Percentiles rank a stretch among this genome's conserved stretches.
phyloP scores from a whole-genome alignment of 2,888 invertebrate genomes.

The Congeria kusceri region DNA sequence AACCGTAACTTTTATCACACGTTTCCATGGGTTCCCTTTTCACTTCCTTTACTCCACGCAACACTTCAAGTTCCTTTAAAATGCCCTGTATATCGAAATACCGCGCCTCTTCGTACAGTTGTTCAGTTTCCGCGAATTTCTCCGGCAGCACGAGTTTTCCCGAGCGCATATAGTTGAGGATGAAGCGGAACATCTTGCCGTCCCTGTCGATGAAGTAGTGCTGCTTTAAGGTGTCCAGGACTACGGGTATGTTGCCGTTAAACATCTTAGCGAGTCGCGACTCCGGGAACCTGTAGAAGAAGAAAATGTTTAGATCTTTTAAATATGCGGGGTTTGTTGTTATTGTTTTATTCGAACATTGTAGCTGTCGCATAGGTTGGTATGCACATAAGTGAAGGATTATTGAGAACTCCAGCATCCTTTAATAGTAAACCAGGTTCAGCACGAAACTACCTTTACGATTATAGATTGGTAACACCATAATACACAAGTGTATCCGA shows the following conservation, averaged over 20 bases:
- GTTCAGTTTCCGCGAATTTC: slow-evolving; percentile 94
- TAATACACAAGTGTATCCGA: too few species aligned
- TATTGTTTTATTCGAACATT: too few species aligned
- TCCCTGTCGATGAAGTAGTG: slow-evolving; percentile 99
- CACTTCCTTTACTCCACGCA: slow-evolving; percentile 61
- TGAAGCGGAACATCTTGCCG: slow-evolving; percentile 98
- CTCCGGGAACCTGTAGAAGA: slow-evolving; percentile 92
- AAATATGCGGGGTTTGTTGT: too few species aligned
- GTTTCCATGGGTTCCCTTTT: slow-evolving; percentile 70
- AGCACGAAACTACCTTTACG: too few species aligned
- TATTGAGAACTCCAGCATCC: too few species aligned
- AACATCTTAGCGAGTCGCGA: slow-evolving; percentile 96
- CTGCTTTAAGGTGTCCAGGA: slow-evolving; percentile 97
- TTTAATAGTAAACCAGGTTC: too few species aligned
- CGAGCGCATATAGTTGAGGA: slow-evolving; percentile 98
- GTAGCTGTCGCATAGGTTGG: too few species aligned
- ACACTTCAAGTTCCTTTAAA: slow-evolving; percentile 82
- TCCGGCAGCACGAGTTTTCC: slow-evolving; percentile 94
- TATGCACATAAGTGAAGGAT: too few species aligned
- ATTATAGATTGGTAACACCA: too few species aligned
- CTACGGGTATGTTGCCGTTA: slow-evolving; percentile 97
- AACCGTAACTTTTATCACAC: slow-evolving; percentile 10
- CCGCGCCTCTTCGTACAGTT: slow-evolving; percentile 95
- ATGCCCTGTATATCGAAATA: slow-evolving; percentile 93
- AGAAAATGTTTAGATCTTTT: too few species aligned